Evolutionary conservation across 2,113 vertebrate species (phyloP), one percentile per base, ranked within the genome.

Genomic region (Gadus chalcogrammus): DNA sequence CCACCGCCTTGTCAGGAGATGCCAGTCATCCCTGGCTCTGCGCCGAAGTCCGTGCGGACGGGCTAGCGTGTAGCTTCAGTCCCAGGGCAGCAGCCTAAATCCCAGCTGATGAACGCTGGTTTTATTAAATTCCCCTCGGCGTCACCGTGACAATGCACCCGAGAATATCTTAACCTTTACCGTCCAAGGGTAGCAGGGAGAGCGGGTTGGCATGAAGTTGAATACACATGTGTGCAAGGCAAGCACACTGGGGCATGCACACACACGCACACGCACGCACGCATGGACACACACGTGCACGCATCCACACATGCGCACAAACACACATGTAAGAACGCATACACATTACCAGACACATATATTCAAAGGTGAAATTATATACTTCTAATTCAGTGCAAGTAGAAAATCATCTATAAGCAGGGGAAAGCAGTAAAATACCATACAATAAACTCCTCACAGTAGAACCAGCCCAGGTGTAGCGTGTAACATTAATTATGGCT

Each of bases 11-110:
- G 83, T 82, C 83, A 80, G 82, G 38, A 48, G 60, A 73, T 79
- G 85, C 65, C 82, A 84, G 78, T 86, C 84, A 81, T 77, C 73
- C 68, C 42, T 71, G 69, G 17, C 48, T 1, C 66, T 15, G 48
- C 42, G 52, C 52, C 53, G 71, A 79, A 81, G 81, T 84, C 76
- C 77, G 69, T 67, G 31, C 74, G 61, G 63, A 13, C 66, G 60
- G 66, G 65, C 15, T 16, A 5, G 55, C 55, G 3, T 58, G 55
- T 5, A 17, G 55, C 55, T 16, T 58, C 15, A 8, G 4, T 58
- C 55, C 9, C 55, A 16, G 65, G 70, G 48, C 75, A 72, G 55
- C 65, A 76, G 7, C 18, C 9, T 48, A 59, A 73, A 76, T 55
- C 55, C 55, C 5, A 58, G n/a, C 3, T 17, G n/a, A 17, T 58